Conservation (phyloP, 64 coral and sea anemone genomes). For the Anthopleura sola region DNA sequence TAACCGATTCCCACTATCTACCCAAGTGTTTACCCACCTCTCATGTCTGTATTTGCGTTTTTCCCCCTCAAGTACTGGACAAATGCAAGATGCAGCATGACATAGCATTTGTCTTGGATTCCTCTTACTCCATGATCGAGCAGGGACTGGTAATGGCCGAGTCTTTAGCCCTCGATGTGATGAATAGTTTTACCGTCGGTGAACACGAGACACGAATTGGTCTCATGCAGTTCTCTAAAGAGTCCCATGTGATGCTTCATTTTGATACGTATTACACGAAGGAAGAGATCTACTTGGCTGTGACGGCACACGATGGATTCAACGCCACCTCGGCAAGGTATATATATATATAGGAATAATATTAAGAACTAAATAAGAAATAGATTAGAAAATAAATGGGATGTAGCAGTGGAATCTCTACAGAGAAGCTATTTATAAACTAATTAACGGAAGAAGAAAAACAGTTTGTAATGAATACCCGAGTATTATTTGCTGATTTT, state of each 20-base stretch:
- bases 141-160: conserved; percentile 5
- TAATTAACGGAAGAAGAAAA: no score
- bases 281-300: background rate
- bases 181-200: background rate
- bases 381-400: no score
- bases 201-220: background rate
- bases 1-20: no score
- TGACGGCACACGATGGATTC: background rate
- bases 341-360: background rate
- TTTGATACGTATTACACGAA: background rate
- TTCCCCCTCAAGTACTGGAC: background rate
- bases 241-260: background rate
- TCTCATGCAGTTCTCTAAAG: background rate
- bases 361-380: no score
- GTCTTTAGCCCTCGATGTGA: background rate
- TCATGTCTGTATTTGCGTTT: background rate
- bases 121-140: background rate
- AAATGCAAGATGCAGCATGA: background rate
- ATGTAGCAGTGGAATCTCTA: no score
- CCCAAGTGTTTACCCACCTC: no score
- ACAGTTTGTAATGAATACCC: no score
- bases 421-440: no score
- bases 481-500: no score
- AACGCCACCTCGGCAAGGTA: background rate
- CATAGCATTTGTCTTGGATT: background rate